Percentiles rank a stretch among this genome's conserved stretches.
Conservation (phyloP, 2,113 vertebrate genomes). For the Eudyptes chrysolophus region DNA sequence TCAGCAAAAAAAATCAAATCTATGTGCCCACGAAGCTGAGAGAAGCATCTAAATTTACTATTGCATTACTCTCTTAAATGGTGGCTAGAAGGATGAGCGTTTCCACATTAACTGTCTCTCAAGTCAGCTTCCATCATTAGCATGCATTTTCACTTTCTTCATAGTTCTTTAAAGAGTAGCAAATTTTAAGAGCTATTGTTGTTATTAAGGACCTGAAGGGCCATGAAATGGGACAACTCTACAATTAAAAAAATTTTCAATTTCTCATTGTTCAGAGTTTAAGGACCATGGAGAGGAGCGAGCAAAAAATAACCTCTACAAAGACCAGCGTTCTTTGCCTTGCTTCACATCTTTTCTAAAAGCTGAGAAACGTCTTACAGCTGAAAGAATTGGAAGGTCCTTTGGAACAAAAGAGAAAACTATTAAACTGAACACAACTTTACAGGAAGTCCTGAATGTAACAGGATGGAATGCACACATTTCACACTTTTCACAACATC, state of each 20-base stretch:
- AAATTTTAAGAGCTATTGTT: background rate
- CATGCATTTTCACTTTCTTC: background rate
- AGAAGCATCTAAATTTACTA: background rate
- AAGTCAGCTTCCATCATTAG: background rate
- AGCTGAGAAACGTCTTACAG: background rate
- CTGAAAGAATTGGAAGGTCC: background rate
- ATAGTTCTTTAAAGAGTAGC: background rate
- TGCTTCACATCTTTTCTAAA: background rate
- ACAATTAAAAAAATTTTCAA: background rate
- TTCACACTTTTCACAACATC: background rate
- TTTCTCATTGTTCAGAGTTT: background rate
- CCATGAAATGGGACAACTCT: background rate
- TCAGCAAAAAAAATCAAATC: background rate
- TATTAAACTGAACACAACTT: background rate
- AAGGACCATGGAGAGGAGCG: background rate
- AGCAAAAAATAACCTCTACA: background rate
- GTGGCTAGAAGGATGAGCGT: background rate
- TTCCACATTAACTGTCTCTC: background rate
- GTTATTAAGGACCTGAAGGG: background rate
- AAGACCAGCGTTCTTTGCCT: background rate
- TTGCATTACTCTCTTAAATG: background rate
- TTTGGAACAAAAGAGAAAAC: background rate
- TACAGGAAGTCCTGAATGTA: background rate
- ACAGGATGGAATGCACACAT: background rate
- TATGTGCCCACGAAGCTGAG: background rate